Base-by-base conservation (phyloP, 2,113 vertebrate species). In the Narcine bancroftii region DNA sequence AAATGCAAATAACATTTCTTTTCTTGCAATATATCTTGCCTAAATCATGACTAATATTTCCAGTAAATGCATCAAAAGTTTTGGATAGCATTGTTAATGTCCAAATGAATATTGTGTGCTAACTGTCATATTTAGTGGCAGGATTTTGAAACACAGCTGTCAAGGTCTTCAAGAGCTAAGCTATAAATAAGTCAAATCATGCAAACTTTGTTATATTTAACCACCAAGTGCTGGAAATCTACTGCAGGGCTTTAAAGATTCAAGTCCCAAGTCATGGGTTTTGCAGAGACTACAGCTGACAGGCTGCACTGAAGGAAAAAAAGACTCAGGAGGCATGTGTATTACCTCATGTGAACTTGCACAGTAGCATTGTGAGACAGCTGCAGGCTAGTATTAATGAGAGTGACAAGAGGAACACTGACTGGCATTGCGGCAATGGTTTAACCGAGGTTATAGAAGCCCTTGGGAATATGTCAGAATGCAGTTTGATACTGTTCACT, bases 111-210 rank as follows among this genome's bases (percentile, higher is more conserved):
- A 29, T 11, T 69, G 89, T 91, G 29, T 71, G 89, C 89, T 91
- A 69, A 69, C 89, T 91, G 89, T 91, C 89, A 91, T 71, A 91
- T 91, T 69, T 91, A 71, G 89, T 47, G 65, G 89, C 89, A 91
- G 89, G 63, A 71, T 17, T 69, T 26, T 91, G 63, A 91, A 91
- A 91, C 39, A 15, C 89, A 47, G 71, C 89, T 91, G 89, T 71
- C 89, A 91, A 71, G 65, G 65, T 26, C 89, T 91, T 91, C 63
- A 91, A 91, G 89, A 65, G 63, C 89, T 91, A 47, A 91, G 89
- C 89, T 91, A 91, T 91, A 91, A 91, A 91, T 91, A 91, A 71
- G 65, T 91, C 89, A 91, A 69, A 91, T 47, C 89, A 91, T 69
- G 89, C 63, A 26, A 91, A 33, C 89, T 91, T 91, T 91, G 89